These are phyloP conservation scores for Polypedilum vanderplanki DNA, from an alignment of 1,140 invertebrate species.

Conservation along the genomic window DNA sequence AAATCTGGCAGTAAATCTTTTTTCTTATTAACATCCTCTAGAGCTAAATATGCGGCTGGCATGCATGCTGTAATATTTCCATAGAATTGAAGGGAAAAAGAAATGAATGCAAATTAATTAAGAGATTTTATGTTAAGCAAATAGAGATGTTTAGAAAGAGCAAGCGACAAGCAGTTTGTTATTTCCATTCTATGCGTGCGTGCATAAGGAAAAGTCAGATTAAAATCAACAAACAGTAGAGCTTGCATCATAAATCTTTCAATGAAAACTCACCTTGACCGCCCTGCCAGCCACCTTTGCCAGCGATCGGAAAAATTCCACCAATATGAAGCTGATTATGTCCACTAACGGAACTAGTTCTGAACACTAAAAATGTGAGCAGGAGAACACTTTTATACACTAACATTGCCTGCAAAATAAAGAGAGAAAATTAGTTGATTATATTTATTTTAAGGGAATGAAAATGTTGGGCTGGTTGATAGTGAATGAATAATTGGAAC, in stretches of 20 bases:
- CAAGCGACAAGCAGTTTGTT: constrained; percentile 31
- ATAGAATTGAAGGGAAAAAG: neutral
- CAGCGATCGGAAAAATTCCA: constrained; percentile 93
- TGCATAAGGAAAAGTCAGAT: neutral
- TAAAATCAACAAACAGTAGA: neutral
- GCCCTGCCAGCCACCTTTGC: constrained; percentile 92
- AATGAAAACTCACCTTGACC: constrained; percentile 55
- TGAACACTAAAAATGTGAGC: constrained; percentile 12
- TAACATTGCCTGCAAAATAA: constrained; percentile 21
- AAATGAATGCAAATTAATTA: constrained; percentile 11
- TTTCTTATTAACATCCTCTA: constrained; percentile 90
- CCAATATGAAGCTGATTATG: constrained; percentile 85
- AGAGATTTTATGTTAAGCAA: neutral
- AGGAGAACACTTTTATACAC: constrained; percentile 23
- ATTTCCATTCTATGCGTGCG: neutral
- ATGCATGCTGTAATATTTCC: constrained; percentile 58
- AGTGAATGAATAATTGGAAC: neutral
- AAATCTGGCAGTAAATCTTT: constrained; percentile 88
- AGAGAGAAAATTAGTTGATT: too few relatives aligned
- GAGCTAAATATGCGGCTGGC: constrained; percentile 89
- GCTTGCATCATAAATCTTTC: constrained; percentile 31
- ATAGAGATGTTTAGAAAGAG: constrained; percentile 39
- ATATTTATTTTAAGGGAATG: neutral
- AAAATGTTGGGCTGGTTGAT: neutral
- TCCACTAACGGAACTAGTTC: constrained; percentile 34